These are phyloP conservation scores for Micronisus gabar DNA, from an alignment of 2,113 vertebrate species.

Conservation along the genomic window DNA sequence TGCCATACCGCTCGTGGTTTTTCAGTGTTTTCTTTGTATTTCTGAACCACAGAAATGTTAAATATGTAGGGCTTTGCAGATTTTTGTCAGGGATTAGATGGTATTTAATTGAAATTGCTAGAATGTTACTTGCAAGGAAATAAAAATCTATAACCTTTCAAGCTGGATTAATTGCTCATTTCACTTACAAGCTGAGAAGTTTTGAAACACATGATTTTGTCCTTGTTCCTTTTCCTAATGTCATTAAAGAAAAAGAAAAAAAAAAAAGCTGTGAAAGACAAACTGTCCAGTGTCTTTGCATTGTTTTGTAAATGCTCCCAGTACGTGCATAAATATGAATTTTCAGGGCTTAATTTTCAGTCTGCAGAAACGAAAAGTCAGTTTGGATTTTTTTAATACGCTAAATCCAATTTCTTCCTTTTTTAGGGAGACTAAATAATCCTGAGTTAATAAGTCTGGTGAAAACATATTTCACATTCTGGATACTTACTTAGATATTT, in stretches of 20 bases:
- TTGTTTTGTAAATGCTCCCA: background rate
- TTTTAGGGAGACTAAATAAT: background rate
- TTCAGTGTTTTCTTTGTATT: background rate
- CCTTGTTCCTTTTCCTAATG: background rate
- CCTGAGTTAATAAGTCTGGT: background rate
- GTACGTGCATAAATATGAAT: background rate
- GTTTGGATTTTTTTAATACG: background rate
- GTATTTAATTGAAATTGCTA: background rate
- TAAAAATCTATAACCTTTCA: background rate
- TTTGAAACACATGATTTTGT: background rate
- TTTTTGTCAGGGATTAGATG: background rate
- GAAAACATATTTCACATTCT: background rate
- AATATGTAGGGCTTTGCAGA: background rate
- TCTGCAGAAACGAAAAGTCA: background rate
- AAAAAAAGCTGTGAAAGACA: background rate
- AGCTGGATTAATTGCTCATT: background rate
- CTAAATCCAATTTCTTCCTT: background rate
- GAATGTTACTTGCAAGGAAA: background rate
- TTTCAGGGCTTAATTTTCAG: background rate
- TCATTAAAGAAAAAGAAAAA: background rate
- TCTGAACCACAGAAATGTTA: background rate
- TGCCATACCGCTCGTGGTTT: background rate
- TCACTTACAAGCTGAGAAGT: background rate
- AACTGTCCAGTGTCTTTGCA: background rate
- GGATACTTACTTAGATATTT: background rate